These are phyloP conservation scores for Vanessa cardui DNA, from an alignment of 2,888 invertebrate genomes.

Conservation along the genomic window DNA sequence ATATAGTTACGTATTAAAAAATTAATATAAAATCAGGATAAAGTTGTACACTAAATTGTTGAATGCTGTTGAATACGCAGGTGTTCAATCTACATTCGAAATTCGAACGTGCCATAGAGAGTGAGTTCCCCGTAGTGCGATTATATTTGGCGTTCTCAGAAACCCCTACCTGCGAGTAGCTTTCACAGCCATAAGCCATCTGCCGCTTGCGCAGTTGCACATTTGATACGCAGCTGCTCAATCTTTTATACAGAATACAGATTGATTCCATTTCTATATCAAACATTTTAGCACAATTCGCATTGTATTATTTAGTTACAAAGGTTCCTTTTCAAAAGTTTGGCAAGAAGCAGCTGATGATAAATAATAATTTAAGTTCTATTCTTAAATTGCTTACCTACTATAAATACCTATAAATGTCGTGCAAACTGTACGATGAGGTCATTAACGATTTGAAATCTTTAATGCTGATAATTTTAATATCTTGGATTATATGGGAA, in stretches of 20 bases:
- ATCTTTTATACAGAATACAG: conserved; percentile 29
- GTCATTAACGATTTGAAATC: conserved; percentile 3
- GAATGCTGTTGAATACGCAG: conserved; percentile 49
- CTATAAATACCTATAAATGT: conserved; percentile 5
- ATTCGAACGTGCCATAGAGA: conserved; percentile 65
- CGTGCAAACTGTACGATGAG: conserved; percentile 15
- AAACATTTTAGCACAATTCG: neutral
- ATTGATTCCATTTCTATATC: conserved; percentile 23
- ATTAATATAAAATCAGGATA: neutral
- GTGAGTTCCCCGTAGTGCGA: conserved; percentile 74
- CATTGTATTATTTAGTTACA: neutral
- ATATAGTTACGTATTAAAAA: neutral
- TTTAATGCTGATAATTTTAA: no score
- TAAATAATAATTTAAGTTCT: neutral
- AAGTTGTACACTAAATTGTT: neutral
- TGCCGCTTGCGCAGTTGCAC: conserved; percentile 45
- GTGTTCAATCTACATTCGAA: conserved; percentile 66
- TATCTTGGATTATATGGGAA: no score
- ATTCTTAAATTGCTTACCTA: conserved; percentile 5
- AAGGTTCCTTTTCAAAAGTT: neutral
- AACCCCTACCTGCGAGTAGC: conserved; percentile 71
- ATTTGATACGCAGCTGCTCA: conserved; percentile 37
- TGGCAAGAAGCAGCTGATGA: conserved; percentile 8
- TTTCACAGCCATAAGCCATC: conserved; percentile 62
- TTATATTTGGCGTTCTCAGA: conserved; percentile 80